Conservation (phyloP, 2,113 vertebrate genomes). For the Dissostichus mawsoni region DNA sequence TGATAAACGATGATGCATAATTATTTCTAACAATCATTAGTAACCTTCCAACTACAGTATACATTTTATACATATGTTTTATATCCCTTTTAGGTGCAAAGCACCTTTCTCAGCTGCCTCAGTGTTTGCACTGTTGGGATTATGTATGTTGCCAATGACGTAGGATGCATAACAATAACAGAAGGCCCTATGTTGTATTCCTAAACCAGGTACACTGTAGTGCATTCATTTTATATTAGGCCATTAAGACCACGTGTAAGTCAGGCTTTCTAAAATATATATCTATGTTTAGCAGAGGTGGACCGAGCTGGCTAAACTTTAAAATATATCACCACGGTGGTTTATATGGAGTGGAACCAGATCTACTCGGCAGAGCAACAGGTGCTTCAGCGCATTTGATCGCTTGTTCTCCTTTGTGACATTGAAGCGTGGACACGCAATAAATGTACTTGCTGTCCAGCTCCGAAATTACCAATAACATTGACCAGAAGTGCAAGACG, state of each 20-base stretch:
- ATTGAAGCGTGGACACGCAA: background rate
- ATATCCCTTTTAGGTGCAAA: background rate
- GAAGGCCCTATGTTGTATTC: background rate
- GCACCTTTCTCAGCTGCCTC: background rate
- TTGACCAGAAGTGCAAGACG: conserved; percentile 12
- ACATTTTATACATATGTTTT: background rate
- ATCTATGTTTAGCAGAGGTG: background rate
- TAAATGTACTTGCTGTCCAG: background rate
- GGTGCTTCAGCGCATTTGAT: conserved; percentile 15
- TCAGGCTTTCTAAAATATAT: background rate
- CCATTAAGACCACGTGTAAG: background rate
- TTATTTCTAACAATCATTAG: background rate
- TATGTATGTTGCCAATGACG: background rate
- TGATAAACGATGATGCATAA: background rate
- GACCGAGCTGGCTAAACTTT: background rate
- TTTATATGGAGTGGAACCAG: conserved; percentile 7
- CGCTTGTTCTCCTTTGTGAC: background rate
- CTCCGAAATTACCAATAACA: conserved; percentile 6
- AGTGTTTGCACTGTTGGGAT: background rate
- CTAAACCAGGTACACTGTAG: background rate
- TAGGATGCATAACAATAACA: background rate
- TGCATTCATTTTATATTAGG: background rate
- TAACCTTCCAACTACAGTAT: background rate
- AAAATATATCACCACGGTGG: background rate
- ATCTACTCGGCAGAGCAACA: conserved; percentile 18